Percentiles rank a stretch among this genome's conserved stretches.
Evolutionary conservation across 1,140 invertebrate species (phyloP).

Genomic region (Heliconius nattereri): DNA sequence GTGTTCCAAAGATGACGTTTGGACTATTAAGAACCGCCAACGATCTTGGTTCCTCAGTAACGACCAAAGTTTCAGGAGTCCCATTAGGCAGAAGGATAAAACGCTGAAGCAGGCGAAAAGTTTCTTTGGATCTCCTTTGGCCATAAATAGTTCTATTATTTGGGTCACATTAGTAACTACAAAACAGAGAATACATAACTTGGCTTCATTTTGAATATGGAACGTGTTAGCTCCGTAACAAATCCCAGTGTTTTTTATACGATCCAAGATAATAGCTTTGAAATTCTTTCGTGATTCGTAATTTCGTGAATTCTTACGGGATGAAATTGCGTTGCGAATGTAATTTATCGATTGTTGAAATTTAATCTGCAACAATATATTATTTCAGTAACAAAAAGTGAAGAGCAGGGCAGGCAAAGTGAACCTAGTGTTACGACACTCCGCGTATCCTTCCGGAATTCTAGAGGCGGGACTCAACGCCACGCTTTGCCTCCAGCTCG

Average conservation of each 20-base stretch:
- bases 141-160: conserved; percentile 45
- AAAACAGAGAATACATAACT: conserved; percentile 50
- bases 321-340: neutral
- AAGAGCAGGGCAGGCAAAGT: too few species aligned
- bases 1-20: conserved; percentile 50
- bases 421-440: too few species aligned
- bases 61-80: conserved; percentile 52
- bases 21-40: conserved; percentile 49
- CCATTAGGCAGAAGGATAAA: conserved; percentile 60
- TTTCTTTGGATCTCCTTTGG: conserved; percentile 49
- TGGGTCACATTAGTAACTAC: conserved; percentile 47
- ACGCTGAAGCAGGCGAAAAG: conserved; percentile 62
- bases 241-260: conserved; percentile 38
- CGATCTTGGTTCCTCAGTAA: conserved; percentile 38
- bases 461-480: too few species aligned
- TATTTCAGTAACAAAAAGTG: too few species aligned
- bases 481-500: too few species aligned
- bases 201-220: conserved; percentile 42
- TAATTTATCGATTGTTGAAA: neutral
- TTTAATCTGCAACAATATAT: neutral
- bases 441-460: too few species aligned
- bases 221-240: conserved; percentile 13
- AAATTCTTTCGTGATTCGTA: too few species aligned
- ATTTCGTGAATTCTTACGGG: too few species aligned
- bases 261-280: conserved; percentile 19